These are phyloP conservation scores for Laupala kohalensis DNA, from an alignment of 1,140 invertebrate species.

Conservation along the genomic window DNA sequence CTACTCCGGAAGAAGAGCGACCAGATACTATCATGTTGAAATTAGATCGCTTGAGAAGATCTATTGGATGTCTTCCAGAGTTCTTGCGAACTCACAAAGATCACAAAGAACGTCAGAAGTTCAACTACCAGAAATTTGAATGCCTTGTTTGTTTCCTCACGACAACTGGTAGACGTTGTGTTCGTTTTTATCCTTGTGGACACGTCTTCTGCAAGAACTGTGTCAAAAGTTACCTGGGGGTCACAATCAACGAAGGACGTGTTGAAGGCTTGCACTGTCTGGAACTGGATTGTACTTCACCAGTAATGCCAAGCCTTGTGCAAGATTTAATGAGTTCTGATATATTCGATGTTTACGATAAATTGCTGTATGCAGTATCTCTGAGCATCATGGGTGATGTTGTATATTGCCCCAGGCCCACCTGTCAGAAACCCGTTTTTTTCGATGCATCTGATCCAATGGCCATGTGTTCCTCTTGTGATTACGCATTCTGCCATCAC, in stretches of 20 bases:
- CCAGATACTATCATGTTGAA: no score
- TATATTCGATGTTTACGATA: slow-evolving; percentile 46
- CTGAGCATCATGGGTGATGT: slow-evolving; percentile 51
- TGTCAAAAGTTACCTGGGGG: neutral
- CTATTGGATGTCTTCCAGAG: no score
- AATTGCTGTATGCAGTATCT: slow-evolving; percentile 38
- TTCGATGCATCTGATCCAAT: slow-evolving; percentile 37
- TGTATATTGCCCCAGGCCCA: slow-evolving; percentile 43
- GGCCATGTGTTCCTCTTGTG: slow-evolving; percentile 43
- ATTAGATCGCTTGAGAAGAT: no score
- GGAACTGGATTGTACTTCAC: neutral
- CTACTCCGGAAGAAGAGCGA: neutral
- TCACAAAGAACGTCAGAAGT: neutral
- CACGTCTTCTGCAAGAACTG: neutral
- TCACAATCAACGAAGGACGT: neutral
- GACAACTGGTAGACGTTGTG: neutral
- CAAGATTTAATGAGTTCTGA: slow-evolving; percentile 40
- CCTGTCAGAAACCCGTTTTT: slow-evolving; percentile 46
- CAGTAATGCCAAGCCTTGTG: slow-evolving; percentile 25
- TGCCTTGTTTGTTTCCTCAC: neutral
- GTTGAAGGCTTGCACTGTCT: neutral
- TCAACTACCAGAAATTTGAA: neutral
- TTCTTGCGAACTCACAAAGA: neutral
- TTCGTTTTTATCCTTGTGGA: neutral
- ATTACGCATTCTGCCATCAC: slow-evolving; percentile 46